Evolutionary conservation across 2,113 vertebrate genomes (phyloP).

Genomic region (Saguinus imperator): DNA sequence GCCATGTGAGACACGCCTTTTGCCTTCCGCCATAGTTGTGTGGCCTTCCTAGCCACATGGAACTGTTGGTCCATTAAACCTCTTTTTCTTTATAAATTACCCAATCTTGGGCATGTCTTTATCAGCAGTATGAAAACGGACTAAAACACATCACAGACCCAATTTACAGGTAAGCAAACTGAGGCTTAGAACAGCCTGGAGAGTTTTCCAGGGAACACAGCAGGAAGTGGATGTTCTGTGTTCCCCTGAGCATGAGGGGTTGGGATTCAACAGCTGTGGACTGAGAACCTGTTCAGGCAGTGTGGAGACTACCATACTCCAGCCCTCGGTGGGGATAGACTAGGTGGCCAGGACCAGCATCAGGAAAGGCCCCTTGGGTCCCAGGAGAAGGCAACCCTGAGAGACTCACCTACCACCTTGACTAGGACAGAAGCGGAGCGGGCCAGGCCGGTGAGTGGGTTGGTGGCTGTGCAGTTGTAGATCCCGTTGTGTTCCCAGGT

Average conservation of each 20-base stretch:
- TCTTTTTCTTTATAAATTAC: no score
- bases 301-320: no score
- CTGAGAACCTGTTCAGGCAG: no score
- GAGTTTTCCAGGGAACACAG: background rate
- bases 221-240: background rate
- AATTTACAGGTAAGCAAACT: background rate
- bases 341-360: background rate
- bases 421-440: background rate
- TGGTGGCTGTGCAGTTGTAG: conserved; percentile 28
- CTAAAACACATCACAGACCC: background rate
- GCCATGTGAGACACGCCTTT: no score
- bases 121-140: no score
- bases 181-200: background rate
- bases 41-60: no score
- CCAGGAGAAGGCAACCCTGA: rapidly evolving
- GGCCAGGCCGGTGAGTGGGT: background rate
- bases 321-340: background rate
- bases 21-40: no score
- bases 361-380: background rate
- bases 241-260: background rate
- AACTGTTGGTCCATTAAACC: no score
- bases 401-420: conserved; percentile 52
- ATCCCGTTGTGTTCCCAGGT: background rate
- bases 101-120: no score
- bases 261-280: background rate